These are phyloP conservation scores for Streptopelia turtur DNA, from an alignment of 2,797 vertebrate species.

Conservation along the genomic window DNA sequence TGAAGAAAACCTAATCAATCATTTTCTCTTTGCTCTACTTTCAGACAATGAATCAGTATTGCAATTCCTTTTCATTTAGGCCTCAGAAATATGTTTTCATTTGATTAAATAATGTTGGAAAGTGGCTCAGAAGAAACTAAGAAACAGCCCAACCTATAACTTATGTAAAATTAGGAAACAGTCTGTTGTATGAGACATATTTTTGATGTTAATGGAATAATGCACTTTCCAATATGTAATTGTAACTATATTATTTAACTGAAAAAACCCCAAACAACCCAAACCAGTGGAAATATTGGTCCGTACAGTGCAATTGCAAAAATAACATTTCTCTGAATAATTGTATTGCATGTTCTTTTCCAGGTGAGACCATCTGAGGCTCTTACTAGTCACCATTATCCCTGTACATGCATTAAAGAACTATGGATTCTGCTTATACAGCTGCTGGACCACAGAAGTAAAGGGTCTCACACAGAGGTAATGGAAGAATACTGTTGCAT, in stretches of 20 bases:
- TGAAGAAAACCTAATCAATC: constrained; percentile 37
- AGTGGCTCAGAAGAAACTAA: not conserved
- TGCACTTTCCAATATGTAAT: not conserved
- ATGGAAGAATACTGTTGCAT: not conserved
- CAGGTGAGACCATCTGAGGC: constrained; percentile 92
- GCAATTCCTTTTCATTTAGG: constrained; percentile 18
- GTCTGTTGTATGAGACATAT: not conserved
- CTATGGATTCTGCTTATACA: constrained; percentile 92
- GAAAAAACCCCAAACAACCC: fast-evolving
- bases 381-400: constrained; percentile 82
- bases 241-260: not conserved
- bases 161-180: not conserved
- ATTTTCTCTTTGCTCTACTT: not conserved
- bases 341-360: not conserved
- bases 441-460: constrained; percentile 88
- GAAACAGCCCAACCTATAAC: not conserved
- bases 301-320: not conserved
- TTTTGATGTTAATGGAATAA: constrained; percentile 12
- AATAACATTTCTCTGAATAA: not conserved
- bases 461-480: constrained; percentile 88
- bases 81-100: not conserved
- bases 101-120: not conserved
- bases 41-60: constrained; percentile 15
- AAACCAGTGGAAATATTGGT: not conserved
- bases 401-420: constrained; percentile 90